Conservation (phyloP, 2,888 invertebrate genomes). For the Icerya purchasi region DNA sequence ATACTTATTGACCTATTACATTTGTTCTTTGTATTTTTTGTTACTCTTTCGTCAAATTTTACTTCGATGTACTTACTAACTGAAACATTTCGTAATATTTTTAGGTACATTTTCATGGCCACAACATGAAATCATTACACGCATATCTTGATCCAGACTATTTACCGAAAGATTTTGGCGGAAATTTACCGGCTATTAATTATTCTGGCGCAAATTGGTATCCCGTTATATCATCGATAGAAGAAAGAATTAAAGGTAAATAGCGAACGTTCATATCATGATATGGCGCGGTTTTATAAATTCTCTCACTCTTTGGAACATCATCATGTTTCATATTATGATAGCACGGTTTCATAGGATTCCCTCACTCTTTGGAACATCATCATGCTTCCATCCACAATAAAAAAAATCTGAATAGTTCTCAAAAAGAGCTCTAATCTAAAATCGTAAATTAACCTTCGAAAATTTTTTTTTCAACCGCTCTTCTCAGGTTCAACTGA, state of each 20-base stretch:
- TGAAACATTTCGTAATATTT: slow-evolving; percentile 19
- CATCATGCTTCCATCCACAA: too few relatives aligned
- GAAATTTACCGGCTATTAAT: slow-evolving; percentile 46
- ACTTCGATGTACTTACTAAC: not conserved
- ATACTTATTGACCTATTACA: not conserved
- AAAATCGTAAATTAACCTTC: too few relatives aligned
- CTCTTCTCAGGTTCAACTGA: too few relatives aligned
- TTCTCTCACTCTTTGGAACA: too few relatives aligned
- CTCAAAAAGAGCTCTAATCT: too few relatives aligned
- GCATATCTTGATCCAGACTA: slow-evolving; percentile 42
- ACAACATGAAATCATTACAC: slow-evolving; percentile 55
- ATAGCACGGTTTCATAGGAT: too few relatives aligned
- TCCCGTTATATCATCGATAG: slow-evolving; percentile 38
- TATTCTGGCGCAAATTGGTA: slow-evolving; percentile 61
- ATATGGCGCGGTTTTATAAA: too few relatives aligned
- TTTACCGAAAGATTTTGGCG: slow-evolving; percentile 56
- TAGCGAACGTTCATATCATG: too few relatives aligned
- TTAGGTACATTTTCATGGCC: slow-evolving; percentile 64
- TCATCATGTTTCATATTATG: too few relatives aligned
- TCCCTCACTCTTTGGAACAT: too few relatives aligned
- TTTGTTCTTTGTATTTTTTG: not conserved
- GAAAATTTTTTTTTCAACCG: too few relatives aligned
- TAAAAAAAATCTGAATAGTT: too few relatives aligned
- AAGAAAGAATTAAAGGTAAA: slow-evolving; percentile 38
- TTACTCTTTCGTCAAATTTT: not conserved